Conservation (phyloP, 2,113 vertebrate species). For the Microtus richardsoni region DNA sequence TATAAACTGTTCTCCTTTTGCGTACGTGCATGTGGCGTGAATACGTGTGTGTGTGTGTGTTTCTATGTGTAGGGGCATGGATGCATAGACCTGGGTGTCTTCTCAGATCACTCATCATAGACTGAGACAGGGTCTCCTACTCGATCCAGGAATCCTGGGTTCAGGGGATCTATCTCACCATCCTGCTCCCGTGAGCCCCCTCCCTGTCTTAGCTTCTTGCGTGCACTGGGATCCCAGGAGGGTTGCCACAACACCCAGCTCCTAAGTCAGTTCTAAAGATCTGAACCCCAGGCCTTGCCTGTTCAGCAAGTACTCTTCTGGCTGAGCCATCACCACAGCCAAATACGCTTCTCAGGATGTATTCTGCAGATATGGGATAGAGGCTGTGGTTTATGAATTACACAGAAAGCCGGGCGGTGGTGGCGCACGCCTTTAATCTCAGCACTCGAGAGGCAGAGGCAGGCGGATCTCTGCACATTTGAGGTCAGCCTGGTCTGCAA, state of each 20-base stretch:
- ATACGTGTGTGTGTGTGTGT: background rate
- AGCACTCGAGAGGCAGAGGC: no score
- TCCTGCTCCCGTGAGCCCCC: background rate
- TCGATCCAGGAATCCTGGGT: background rate
- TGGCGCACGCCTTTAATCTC: no score
- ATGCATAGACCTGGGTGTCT: background rate
- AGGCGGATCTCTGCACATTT: no score
- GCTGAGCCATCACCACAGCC: background rate
- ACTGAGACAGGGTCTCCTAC: background rate
- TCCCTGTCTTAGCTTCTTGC: no score
- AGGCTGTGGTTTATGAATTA: constrained; percentile 20
- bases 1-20: background rate
- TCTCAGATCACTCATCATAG: background rate
- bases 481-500: no score
- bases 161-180: no score
- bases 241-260: background rate
- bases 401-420: background rate
- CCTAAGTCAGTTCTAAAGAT: background rate
- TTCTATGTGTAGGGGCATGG: background rate
- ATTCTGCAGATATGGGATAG: background rate
- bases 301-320: background rate
- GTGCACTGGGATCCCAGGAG: no score
- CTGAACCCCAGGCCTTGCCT: background rate
- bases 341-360: background rate
- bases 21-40: no score